Evolutionary conservation across 2,113 vertebrate genomes (phyloP).

Genomic region (Mus musculus): DNA sequence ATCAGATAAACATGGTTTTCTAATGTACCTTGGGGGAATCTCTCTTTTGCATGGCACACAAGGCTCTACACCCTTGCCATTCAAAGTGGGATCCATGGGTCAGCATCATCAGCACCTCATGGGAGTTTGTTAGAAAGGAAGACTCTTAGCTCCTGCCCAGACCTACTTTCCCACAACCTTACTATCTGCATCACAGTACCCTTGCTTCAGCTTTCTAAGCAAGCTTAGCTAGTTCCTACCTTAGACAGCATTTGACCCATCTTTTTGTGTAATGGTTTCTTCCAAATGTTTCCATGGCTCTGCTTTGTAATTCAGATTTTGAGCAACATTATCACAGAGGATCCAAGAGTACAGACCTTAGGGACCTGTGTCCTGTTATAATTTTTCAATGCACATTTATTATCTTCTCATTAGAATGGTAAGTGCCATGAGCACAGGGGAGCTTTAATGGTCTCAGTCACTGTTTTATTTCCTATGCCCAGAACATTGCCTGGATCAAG

Average conservation of each 20-base stretch:
- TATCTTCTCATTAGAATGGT: neutral
- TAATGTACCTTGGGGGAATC: neutral
- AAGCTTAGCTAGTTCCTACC: neutral
- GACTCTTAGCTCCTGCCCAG: neutral
- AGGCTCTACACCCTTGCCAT: neutral
- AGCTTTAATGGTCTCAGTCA: neutral
- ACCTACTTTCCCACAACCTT: neutral
- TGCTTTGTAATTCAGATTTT: slow-evolving; percentile 6
- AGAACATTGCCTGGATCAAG: neutral
- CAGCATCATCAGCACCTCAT: neutral
- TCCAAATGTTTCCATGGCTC: neutral
- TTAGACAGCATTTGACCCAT: neutral
- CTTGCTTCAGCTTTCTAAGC: neutral
- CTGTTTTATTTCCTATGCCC: neutral
- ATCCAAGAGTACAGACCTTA: neutral
- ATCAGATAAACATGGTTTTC: neutral
- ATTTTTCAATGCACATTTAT: neutral
- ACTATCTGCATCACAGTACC: rapidly evolving
- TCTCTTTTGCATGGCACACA: neutral
- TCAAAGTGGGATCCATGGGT: neutral
- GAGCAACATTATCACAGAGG: neutral
- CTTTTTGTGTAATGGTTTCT: neutral
- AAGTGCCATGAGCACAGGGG: neutral
- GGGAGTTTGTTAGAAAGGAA: neutral
- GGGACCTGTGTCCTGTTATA: neutral